These are phyloP conservation scores for Charina bottae DNA, from an alignment of 2,113 vertebrate species.

Conservation along the genomic window DNA sequence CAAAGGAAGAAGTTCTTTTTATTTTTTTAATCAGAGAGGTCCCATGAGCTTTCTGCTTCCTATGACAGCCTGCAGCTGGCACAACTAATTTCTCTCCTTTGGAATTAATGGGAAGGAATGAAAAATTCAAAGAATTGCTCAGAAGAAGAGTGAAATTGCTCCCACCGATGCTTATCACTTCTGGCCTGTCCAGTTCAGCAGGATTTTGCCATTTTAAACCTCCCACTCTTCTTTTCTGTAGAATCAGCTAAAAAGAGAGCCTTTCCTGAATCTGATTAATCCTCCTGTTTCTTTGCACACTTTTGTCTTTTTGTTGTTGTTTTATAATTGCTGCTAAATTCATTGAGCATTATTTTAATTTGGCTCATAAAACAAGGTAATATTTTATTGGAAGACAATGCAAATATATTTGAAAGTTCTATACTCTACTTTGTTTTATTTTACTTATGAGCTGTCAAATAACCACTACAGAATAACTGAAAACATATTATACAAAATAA, in stretches of 20 bases:
- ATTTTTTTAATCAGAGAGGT: background rate
- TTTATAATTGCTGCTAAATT: background rate
- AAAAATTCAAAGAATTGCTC: background rate
- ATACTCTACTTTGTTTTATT: background rate
- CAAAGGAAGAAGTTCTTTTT: background rate
- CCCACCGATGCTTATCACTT: background rate
- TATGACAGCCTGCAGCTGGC: background rate
- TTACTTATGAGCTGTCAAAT: background rate
- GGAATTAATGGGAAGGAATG: background rate
- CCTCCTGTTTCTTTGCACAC: background rate
- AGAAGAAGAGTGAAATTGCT: background rate
- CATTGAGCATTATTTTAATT: background rate
- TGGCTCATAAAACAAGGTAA: conserved; percentile 5
- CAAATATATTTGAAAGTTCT: background rate
- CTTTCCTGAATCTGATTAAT: background rate
- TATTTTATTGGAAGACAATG: conserved; percentile 17
- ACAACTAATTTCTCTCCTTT: background rate
- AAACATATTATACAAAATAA: background rate
- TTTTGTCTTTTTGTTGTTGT: background rate
- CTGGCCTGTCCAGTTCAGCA: background rate
- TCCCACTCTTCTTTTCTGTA: background rate
- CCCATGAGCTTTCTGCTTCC: background rate
- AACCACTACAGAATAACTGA: background rate
- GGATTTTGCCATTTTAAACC: background rate
- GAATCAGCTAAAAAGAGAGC: background rate